Evolutionary conservation across 2,113 vertebrate genomes (phyloP).

Genomic region (Xerus inauris): DNA sequence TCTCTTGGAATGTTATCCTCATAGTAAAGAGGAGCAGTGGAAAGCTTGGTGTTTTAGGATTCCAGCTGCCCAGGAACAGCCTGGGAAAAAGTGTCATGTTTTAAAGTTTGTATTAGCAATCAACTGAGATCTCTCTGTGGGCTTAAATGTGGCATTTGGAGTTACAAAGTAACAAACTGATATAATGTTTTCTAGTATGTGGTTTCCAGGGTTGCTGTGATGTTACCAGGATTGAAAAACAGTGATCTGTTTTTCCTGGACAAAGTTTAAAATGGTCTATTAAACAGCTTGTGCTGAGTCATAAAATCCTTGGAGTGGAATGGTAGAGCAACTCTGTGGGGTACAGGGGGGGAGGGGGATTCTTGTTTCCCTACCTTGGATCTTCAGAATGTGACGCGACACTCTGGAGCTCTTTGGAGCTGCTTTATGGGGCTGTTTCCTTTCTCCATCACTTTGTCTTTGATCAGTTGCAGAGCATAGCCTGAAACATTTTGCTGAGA

Average conservation of each 20-base stretch:
- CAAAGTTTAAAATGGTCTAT: not conserved
- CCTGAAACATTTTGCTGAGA: not conserved
- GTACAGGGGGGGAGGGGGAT: too few relatives aligned
- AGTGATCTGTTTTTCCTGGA: slow-evolving; percentile 22
- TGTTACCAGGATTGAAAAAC: slow-evolving; percentile 45
- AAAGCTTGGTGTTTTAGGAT: not conserved
- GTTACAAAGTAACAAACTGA: not conserved
- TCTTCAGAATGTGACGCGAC: not conserved
- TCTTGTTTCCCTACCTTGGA: not conserved
- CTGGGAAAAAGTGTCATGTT: not conserved
- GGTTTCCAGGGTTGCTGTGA: slow-evolving; percentile 52
- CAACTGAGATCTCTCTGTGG: not conserved
- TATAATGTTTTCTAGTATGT: slow-evolving; percentile 17
- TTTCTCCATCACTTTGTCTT: too few relatives aligned
- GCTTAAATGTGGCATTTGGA: not conserved
- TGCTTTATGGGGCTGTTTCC: not conserved
- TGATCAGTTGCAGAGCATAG: not conserved
- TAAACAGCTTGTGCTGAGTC: not conserved
- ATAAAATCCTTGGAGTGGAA: not conserved
- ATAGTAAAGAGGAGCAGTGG: not conserved
- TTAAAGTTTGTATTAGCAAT: slow-evolving; percentile 20
- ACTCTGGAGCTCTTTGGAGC: not conserved
- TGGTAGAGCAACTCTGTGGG: not conserved
- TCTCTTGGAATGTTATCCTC: not conserved
- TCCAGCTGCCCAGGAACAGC: not conserved